Conservation (phyloP, 2,797 vertebrate species). For the Lophotriccus pileatus region DNA sequence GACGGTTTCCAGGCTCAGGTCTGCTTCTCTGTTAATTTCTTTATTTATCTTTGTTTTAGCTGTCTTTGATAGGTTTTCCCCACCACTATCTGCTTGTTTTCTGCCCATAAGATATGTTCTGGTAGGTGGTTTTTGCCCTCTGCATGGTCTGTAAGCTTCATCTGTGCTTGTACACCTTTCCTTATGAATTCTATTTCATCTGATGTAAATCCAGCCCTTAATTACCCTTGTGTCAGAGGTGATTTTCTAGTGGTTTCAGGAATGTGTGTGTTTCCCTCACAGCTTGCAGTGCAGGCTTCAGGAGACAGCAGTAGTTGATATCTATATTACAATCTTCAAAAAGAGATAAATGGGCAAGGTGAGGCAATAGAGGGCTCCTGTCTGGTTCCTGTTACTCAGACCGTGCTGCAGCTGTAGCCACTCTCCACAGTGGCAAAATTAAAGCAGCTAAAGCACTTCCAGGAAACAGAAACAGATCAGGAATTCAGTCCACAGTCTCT, state of each 20-base stretch:
- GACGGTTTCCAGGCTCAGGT: not conserved
- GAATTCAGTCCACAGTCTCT: not conserved
- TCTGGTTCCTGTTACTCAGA: not conserved
- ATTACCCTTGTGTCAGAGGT: not conserved
- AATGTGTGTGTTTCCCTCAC: not conserved
- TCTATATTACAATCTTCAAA: not conserved
- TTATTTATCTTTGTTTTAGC: not conserved
- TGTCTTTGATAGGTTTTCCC: not conserved
- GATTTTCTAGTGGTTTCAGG: not conserved
- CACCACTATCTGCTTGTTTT: not conserved
- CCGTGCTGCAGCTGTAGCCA: not conserved
- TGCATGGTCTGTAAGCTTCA: not conserved
- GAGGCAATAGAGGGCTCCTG: not conserved
- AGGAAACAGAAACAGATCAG: not conserved
- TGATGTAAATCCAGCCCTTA: not conserved
- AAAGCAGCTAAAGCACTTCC: not conserved
- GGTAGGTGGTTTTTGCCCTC: not conserved
- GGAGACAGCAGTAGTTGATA: not conserved
- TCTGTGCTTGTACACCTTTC: not conserved
- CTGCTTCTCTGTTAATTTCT: not conserved
- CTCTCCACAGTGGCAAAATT: not conserved
- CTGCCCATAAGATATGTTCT: not conserved
- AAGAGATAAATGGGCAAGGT: not conserved
- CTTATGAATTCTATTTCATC: fast-evolving
- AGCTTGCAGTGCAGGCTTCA: not conserved